Evolutionary conservation across 2,113 vertebrate genomes (phyloP), one percentile per base, ranked within the genome.

Genomic region (Psephotus haematonotus): DNA sequence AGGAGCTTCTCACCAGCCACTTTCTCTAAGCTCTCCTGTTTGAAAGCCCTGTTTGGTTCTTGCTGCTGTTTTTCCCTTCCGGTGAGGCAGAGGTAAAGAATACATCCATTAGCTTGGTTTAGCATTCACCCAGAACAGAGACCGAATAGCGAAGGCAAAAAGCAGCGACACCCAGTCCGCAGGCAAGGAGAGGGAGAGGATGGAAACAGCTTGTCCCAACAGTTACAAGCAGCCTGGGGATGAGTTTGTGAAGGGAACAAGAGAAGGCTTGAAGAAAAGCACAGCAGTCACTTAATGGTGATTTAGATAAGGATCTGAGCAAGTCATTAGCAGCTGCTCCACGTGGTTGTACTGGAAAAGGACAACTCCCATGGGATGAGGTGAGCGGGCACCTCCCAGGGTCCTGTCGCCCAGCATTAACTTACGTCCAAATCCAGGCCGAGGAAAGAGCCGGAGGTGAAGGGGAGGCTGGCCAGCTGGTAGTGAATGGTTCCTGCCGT

Each of bases 361-460:
- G 15, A 23, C 13, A 35, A 27, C 24, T 65, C 50, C 28, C n/a
- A 0, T 0, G 0, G n/a, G 83, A 16, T 39, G 18, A 37, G 59
- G 20, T 6, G 59, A 63, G 5, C 43, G 18, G 39, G 13, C 79
- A 22, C 2, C 28, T 24, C 12, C 2, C 31, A 17, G 18, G 12
- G 35, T 18, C 27, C 55, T 13, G 10, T 18, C 41, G 13, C n/a
- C 46, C 70, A 15, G 23, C 2, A 2, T 20, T 46, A 17, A 93
- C 97, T 96, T 88, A 97, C 96, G 0, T 95, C 79, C 31, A 97
- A 63, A 68, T 97, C 88, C 64, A 97, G 5, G 3, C 75, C 41
- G 0, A 93, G 67, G 83, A 55, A 74, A 9, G 17, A 41, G 67
- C 77, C 77, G 3, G 82, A 80, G 63, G 67, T 52, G 1, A 84